Evolutionary conservation across 2,797 vertebrate species (phyloP).

Genomic region (Coregonus ussuriensis): DNA sequence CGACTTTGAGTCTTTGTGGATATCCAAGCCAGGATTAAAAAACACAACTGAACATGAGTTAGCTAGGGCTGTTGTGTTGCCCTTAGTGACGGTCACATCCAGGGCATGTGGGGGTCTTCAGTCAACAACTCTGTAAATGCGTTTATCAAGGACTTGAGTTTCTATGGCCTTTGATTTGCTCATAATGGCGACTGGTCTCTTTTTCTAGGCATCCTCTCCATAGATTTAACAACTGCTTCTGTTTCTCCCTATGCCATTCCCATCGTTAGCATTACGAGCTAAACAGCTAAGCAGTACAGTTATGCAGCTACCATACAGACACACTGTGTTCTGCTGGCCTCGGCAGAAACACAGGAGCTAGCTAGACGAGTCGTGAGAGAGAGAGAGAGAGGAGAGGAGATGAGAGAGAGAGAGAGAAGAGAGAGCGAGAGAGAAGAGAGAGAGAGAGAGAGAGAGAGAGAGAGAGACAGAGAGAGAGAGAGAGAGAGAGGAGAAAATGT

Average conservation of each 20-base stretch:
- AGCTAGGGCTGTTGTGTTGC: not conserved
- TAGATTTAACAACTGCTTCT: conserved; percentile 40
- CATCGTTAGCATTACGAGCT: not conserved
- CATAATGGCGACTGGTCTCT: not conserved
- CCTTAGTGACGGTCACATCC: not conserved
- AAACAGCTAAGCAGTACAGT: conserved; percentile 62
- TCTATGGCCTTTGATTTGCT: not conserved
- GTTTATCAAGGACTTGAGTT: not conserved
- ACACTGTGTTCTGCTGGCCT: conserved; percentile 53
- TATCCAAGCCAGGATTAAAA: not conserved
- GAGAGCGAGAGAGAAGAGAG: too few species aligned
- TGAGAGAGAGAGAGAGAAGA: too few species aligned
- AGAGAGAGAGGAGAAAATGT: too few species aligned
- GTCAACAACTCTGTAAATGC: not conserved
- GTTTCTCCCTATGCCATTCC: conserved; percentile 44
- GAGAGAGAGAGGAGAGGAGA: too few species aligned
- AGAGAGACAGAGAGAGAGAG: too few species aligned
- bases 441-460: conserved; percentile 31
- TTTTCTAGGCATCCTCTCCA: not conserved
- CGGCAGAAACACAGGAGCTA: conserved; percentile 59
- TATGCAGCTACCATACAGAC: conserved; percentile 58
- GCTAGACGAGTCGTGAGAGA: conserved; percentile 41
- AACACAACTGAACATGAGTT: not conserved
- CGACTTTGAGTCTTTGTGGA: too few species aligned
- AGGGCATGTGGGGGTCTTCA: not conserved